Conservation (phyloP, 2,797 vertebrate species). For the Acanthornis magna region DNA sequence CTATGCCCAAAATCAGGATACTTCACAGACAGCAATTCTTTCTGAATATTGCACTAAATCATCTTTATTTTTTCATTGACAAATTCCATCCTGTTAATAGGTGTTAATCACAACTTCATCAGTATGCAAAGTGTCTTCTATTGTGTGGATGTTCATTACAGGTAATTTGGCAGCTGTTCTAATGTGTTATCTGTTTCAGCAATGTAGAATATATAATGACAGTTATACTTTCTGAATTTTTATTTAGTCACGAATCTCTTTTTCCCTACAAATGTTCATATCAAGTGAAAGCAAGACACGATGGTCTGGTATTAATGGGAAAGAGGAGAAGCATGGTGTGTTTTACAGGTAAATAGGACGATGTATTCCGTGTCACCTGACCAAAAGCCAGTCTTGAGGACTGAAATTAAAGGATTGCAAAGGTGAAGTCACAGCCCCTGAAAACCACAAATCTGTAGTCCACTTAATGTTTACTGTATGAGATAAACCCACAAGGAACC, state of each 20-base stretch:
- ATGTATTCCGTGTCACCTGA: background rate
- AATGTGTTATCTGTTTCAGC: constrained; percentile 33
- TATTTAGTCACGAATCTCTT: background rate
- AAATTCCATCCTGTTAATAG: constrained; percentile 28
- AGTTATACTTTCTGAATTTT: constrained; percentile 22
- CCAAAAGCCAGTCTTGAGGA: background rate
- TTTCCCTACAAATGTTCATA: background rate
- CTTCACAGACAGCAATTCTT: background rate
- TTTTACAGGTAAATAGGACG: background rate
- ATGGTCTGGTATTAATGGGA: background rate
- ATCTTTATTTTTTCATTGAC: constrained; percentile 9
- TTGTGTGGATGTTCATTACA: constrained; percentile 58
- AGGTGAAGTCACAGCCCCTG: background rate
- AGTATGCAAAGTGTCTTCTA: constrained; percentile 13
- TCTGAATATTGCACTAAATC: background rate
- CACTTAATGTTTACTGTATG: background rate
- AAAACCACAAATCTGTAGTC: background rate
- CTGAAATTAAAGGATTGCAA: background rate
- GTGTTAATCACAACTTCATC: constrained; percentile 50
- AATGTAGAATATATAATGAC: constrained; percentile 18
- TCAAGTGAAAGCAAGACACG: background rate
- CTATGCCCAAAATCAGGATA: background rate
- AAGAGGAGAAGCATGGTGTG: background rate
- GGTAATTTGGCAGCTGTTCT: constrained; percentile 57
- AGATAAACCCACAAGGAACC: background rate